These are phyloP conservation scores for Cheilosia scutellata DNA, from an alignment of 2,888 invertebrate genomes.

Conservation along the genomic window DNA sequence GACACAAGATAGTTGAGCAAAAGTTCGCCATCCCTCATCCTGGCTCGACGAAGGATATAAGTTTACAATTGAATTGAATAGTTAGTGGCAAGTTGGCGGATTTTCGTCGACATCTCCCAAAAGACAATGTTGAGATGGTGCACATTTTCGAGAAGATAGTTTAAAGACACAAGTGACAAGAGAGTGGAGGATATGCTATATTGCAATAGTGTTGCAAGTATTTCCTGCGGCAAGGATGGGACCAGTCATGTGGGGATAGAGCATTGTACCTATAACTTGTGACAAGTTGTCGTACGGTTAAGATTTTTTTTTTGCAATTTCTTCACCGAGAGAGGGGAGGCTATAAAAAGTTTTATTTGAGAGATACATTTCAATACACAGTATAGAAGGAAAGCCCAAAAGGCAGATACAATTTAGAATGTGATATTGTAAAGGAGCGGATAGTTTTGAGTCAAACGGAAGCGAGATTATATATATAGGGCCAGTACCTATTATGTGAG, in stretches of 20 bases:
- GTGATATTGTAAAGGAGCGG: no score
- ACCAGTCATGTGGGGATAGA: background rate
- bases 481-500: no score
- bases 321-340: no score
- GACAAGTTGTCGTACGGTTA: slow-evolving; percentile 42
- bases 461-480: no score
- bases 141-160: slow-evolving; percentile 9
- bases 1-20: background rate
- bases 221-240: background rate
- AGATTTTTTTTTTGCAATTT: background rate
- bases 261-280: slow-evolving; percentile 11
- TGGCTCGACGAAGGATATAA: slow-evolving; percentile 43
- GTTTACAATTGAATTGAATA: slow-evolving; percentile 70
- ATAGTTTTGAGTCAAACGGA: no score
- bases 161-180: slow-evolving; percentile 4
- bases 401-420: no score
- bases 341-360: no score
- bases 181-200: background rate
- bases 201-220: slow-evolving; percentile 28
- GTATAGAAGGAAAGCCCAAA: no score
- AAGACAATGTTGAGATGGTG: slow-evolving; percentile 43
- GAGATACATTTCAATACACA: no score
- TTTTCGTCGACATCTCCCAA: slow-evolving; percentile 42
- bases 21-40: slow-evolving; percentile 20
- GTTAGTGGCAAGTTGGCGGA: slow-evolving; percentile 62